Percentiles rank a stretch among this genome's conserved stretches.
These are phyloP conservation scores for Nephrotoma appendiculata DNA, from an alignment of 2,888 invertebrate genomes.

Conservation along the genomic window DNA sequence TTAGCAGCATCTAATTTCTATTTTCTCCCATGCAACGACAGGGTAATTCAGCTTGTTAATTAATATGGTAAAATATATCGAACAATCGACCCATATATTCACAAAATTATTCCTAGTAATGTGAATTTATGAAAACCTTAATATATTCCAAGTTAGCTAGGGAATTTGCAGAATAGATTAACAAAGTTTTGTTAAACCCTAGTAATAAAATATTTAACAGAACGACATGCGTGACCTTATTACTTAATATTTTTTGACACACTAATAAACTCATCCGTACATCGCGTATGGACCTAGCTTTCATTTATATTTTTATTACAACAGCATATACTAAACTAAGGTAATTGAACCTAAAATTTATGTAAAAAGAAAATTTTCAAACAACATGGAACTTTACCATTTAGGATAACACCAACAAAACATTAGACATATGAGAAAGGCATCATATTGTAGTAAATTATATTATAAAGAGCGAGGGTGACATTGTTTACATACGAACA, in stretches of 20 bases:
- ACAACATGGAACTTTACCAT: not conserved
- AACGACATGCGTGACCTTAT: not conserved
- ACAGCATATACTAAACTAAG: not conserved
- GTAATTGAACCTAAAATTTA: not conserved
- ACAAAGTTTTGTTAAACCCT: too few relatives aligned
- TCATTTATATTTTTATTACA: not conserved
- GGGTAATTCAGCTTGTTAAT: too few relatives aligned
- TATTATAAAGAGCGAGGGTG: not conserved
- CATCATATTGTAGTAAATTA: not conserved
- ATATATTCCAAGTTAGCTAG: too few relatives aligned
- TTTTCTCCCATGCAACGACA: too few relatives aligned
- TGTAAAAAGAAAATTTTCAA: not conserved
- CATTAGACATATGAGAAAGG: not conserved
- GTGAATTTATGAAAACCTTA: too few relatives aligned
- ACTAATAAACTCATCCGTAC: not conserved
- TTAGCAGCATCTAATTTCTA: too few relatives aligned
- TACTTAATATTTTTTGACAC: not conserved
- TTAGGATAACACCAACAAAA: not conserved
- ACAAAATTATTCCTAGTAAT: too few relatives aligned
- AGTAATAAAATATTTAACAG: too few relatives aligned
- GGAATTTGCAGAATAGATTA: too few relatives aligned
- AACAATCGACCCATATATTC: too few relatives aligned
- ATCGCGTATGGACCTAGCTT: not conserved
- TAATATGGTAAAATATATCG: too few relatives aligned
- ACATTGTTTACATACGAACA: not conserved